phyloP scores from a whole-genome alignment of 1,140 invertebrate species.

The Drosophila trapezifrons region DNA sequence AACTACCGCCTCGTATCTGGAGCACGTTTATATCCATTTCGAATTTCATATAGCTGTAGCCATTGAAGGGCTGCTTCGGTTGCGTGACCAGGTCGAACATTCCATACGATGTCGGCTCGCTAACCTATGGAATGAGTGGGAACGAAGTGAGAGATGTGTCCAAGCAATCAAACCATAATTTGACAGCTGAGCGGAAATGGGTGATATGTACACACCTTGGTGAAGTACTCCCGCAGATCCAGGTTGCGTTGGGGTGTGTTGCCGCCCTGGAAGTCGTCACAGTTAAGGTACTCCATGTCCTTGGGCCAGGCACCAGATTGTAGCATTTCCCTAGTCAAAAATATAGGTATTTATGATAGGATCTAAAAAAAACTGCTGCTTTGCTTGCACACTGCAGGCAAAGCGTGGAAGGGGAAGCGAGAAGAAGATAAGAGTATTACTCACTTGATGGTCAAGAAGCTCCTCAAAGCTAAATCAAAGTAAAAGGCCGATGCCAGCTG shows the following conservation, averaged over 20 bases:
- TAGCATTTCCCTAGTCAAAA: conserved; percentile 75
- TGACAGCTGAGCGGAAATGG: conserved; percentile 40
- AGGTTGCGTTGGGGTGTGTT: conserved; percentile 88
- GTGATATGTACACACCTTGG: conserved; percentile 84
- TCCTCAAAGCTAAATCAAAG: conserved; percentile 91
- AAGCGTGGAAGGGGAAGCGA: no score
- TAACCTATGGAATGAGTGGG: conserved; percentile 76
- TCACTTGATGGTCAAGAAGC: conserved; percentile 90
- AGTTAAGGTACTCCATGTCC: conserved; percentile 89
- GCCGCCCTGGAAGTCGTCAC: conserved; percentile 90
- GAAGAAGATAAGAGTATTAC: conserved; percentile 28
- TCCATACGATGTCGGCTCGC: conserved; percentile 88
- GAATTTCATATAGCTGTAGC: conserved; percentile 90
- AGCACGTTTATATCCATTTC: conserved; percentile 88
- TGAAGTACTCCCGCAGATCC: conserved; percentile 86
- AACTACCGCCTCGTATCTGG: conserved; percentile 87
- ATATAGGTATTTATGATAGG: background rate
- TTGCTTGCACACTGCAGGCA: no score
- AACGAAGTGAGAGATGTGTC: background rate
- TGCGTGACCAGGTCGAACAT: conserved; percentile 85
- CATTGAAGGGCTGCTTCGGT: conserved; percentile 86
- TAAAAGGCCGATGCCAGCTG: conserved; percentile 92
- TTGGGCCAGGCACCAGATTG: conserved; percentile 89
- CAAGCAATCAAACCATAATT: conserved; percentile 68
- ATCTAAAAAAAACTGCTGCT: background rate